Conservation (phyloP, 2,113 vertebrate species). For the Nyctereutes procyonoides region DNA sequence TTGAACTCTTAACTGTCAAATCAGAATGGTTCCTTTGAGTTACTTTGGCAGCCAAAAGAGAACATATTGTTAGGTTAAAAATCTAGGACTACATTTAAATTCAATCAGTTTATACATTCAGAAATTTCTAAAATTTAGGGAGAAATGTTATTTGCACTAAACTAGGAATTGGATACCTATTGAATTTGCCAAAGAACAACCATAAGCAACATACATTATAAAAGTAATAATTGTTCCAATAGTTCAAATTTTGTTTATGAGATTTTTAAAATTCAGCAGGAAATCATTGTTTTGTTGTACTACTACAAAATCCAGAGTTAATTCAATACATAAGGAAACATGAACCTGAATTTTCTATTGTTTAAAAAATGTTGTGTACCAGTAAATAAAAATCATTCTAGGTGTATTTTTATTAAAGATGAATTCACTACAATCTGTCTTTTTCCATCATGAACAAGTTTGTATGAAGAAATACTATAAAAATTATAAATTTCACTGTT, state of each 20-base stretch:
- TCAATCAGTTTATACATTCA: neutral
- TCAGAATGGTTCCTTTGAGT: slow-evolving; percentile 44
- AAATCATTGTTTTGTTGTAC: neutral
- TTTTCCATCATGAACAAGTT: neutral
- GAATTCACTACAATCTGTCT: neutral
- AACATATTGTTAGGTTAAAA: neutral
- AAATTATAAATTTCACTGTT: neutral
- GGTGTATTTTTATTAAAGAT: neutral
- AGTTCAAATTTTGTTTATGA: slow-evolving; percentile 3
- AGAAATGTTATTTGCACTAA: slow-evolving; percentile 12
- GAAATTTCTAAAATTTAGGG: neutral
- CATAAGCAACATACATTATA: neutral
- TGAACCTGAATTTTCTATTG: neutral
- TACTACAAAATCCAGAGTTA: neutral
- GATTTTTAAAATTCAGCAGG: neutral
- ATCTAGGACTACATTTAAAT: neutral
- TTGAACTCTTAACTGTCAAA: neutral
- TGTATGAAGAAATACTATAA: neutral
- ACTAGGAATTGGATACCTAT: neutral
- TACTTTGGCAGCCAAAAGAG: neutral
- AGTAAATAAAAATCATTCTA: neutral
- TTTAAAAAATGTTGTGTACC: neutral
- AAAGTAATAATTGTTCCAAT: neutral
- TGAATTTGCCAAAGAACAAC: neutral
- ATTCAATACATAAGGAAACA: neutral